phyloP scores from a whole-genome alignment of 2,113 vertebrate genomes.

The Ciconia stormi region DNA sequence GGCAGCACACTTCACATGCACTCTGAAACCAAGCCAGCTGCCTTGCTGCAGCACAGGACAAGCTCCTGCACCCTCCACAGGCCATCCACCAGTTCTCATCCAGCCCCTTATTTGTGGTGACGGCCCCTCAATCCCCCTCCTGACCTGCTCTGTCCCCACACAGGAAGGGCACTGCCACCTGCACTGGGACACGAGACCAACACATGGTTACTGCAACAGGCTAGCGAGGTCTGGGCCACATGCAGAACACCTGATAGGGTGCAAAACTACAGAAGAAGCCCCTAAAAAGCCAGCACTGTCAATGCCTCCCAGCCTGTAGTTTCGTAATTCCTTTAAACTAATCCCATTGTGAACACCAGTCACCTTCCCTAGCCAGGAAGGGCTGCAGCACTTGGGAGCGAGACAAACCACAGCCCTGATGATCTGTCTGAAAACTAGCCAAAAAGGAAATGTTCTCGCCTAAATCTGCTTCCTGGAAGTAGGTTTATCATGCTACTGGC shows the following conservation, averaged over 20 bases:
- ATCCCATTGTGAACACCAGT: neutral
- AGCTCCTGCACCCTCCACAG: neutral
- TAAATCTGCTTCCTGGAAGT: neutral
- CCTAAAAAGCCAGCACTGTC: neutral
- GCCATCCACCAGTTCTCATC: neutral
- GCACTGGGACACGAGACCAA: fast-evolving
- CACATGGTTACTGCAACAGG: fast-evolving
- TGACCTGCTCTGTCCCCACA: neutral
- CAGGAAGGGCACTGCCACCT: neutral
- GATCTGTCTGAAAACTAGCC: neutral
- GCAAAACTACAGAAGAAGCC: neutral
- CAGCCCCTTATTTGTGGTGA: too few species aligned
- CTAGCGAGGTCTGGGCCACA: neutral
- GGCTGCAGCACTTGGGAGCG: neutral
- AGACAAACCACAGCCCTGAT: neutral
- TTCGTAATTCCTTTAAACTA: neutral
- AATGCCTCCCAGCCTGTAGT: neutral
- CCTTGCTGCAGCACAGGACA: neutral
- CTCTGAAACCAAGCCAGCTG: neutral
- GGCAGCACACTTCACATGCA: fast-evolving
- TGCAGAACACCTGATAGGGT: neutral
- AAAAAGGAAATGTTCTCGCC: neutral
- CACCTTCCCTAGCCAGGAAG: neutral
- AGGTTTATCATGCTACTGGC: neutral
- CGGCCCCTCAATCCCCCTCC: neutral